Evolutionary conservation across 2,797 vertebrate genomes (phyloP).

Genomic region (Protonibea diacanthus): DNA sequence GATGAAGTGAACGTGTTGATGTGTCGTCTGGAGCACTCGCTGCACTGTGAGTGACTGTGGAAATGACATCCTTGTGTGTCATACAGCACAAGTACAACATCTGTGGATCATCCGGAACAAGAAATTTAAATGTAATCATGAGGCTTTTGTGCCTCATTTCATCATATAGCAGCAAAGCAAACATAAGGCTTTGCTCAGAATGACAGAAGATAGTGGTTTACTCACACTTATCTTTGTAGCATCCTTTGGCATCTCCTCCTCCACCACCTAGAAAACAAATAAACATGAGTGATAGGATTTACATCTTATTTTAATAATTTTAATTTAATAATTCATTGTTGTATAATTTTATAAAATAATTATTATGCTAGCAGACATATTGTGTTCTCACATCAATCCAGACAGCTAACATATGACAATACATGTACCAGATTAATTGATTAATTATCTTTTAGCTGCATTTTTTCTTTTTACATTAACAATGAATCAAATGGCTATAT

Average conservation of each 20-base stretch:
- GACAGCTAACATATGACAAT: not conserved
- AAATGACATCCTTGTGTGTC: conserved; percentile 23
- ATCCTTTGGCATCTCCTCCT: conserved; percentile 91
- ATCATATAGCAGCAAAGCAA: conserved; percentile 32
- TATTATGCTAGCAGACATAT: not conserved
- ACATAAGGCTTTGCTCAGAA: conserved; percentile 22
- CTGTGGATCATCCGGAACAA: conserved; percentile 33
- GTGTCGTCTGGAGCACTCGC: conserved; percentile 9
- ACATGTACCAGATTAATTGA: not conserved
- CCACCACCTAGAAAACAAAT: conserved; percentile 85
- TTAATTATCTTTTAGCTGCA: no score
- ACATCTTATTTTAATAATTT: not conserved
- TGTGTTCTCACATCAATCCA: not conserved
- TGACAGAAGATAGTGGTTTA: conserved; percentile 54
- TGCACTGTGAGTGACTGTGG: not conserved
- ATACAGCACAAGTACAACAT: conserved; percentile 37
- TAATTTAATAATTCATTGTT: not conserved
- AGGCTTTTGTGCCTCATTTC: conserved; percentile 32
- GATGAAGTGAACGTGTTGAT: conserved; percentile 35
- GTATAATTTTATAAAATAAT: no score
- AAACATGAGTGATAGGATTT: not conserved
- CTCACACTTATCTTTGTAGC: conserved; percentile 99
- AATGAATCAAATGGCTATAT: no score
- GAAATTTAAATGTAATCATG: conserved; percentile 39
- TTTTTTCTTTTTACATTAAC: no score